Base-by-base conservation (phyloP, 1,140 invertebrate genomes). In the Rhizoglyphus robini region DNA sequence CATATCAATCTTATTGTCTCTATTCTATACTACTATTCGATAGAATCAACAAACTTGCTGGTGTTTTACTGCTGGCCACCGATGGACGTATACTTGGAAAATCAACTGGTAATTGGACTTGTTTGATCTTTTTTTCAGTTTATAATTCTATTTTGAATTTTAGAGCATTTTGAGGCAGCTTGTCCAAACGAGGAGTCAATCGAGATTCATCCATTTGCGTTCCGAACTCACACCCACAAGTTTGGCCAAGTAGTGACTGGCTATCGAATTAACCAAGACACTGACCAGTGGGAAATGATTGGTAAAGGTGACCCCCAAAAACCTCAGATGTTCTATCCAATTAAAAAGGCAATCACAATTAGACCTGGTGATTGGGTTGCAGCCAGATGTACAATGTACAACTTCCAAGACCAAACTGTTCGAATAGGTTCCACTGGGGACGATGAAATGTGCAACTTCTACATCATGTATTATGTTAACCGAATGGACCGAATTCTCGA, bases 361-460 rank as follows among this genome's bases (percentile, higher is more conserved):
- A 72, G 75, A 23, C 75, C 78, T 61, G 86, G 86, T 3, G 93
- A 97, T 75, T 81, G 79, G 65, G 72, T 97, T 65, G 90, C 90
- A 4, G 88, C 89, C 0, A 77, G 92, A 65, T 98, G 95, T 76
- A 91, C 89, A 2, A 93, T 96, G 88, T 77, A 85, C 65, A 94
- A 85, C 74, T 77, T 76, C 65, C 78, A 83, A 51, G 76, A 80
- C 67, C 80, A 75, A 18, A 74, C 72, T 68, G 92, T 87, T 4
- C 77, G 78, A 70, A 85, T 94, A 72, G 91, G 91, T 0, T 75
- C 84, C 5, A 96, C 93, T 18, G 89, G 89, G 70, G 81, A 86
- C 25, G 91, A 99, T 74, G 96, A 99, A 79, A 99, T 99, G 96
- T 99, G 96, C 79, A 99, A 99, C 77, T 97, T 99, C 76, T 99